phyloP scores from a whole-genome alignment of 2,888 invertebrate genomes.

The Drosophila neonasuta region DNA sequence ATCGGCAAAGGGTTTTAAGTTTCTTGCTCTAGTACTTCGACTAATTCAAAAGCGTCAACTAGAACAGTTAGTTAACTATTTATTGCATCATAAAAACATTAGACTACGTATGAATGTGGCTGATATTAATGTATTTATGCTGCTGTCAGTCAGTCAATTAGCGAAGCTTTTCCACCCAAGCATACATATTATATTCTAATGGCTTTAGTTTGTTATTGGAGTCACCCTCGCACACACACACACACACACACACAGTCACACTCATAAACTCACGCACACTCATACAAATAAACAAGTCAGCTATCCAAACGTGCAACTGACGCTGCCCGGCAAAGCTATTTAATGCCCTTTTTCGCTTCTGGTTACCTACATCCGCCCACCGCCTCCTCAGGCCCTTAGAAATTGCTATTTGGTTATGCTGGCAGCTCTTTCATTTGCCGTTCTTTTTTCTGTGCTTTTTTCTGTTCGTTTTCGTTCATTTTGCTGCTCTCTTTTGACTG shows the following conservation, averaged over 20 bases:
- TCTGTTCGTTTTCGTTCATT: conserved; percentile 19
- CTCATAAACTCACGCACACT: neutral
- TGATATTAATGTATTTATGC: conserved; percentile 15
- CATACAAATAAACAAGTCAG: conserved; percentile 10
- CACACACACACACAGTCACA: conserved; percentile 11
- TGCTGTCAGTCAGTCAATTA: conserved; percentile 48
- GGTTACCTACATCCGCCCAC: conserved; percentile 27
- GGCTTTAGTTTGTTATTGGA: conserved; percentile 49
- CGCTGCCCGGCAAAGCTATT: conserved; percentile 56
- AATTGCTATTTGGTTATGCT: conserved; percentile 72
- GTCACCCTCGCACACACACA: conserved; percentile 44
- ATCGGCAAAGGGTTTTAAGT: conserved; percentile 2
- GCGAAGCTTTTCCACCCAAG: conserved; percentile 12
- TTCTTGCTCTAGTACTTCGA: neutral
- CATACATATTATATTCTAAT: conserved; percentile 36
- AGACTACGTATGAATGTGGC: neutral
- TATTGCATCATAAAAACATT: neutral
- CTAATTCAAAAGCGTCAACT: conserved; percentile 5
- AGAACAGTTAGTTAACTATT: conserved; percentile 10
- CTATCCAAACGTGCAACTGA: conserved; percentile 35
- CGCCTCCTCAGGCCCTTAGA: conserved; percentile 28
- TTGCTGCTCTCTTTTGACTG: conserved; percentile 36
- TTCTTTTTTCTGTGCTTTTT: conserved; percentile 6
- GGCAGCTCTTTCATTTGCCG: conserved; percentile 68
- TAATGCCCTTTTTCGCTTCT: conserved; percentile 60